Evolutionary conservation across 2,113 vertebrate species (phyloP), one percentile per base, ranked within the genome.

Genomic region (Corythaeola cristata): DNA sequence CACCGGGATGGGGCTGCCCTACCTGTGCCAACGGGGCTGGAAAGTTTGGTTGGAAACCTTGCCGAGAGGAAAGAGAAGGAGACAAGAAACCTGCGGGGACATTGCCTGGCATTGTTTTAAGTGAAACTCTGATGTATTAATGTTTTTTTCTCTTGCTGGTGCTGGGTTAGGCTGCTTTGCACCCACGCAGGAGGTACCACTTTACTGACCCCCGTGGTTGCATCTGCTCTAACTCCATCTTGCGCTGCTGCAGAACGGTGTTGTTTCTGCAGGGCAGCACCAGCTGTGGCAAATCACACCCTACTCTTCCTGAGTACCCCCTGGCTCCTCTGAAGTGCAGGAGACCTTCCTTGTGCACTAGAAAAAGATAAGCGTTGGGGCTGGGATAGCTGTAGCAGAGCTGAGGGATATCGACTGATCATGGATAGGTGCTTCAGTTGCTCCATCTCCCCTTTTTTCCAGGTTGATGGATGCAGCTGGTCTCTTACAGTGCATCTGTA

Each of bases 1-100:
- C 0, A 2, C 24, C 0, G 4, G 55, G 72, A 26, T n/a, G 33
- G 49, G 35, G 28, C 20, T 81, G 59, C 33, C 64, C 20, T 37
- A 17, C 14, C 39, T 0, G 0, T 1, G 0, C 16, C 21, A 20
- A 0, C 21, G 1, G 6, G 80, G 68, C 8, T 49, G 88, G 60
- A 18, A 53, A 21, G 24, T 30, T 24, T 30, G 19, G 41, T 15
- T 67, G 41, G 52, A 52, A 88, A 32, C 28, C 56, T 78, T 71
- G 41, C 12, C 55, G 62, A 37, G 53, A 35, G 26, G 56, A 44
- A 76, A 64, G 32, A 78, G 30, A 9, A 45, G 23, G 35, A 52
- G 52, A 19, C 27, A 26, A 79, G 33, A 63, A 86, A 32, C 20
- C 18, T 52, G 18, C 27, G 0, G 5, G 22, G 26, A 5, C 0